Evolutionary conservation across 2,888 invertebrate species (phyloP), one percentile per base, ranked within the genome.

Genomic region (Scaptomyza flava): DNA sequence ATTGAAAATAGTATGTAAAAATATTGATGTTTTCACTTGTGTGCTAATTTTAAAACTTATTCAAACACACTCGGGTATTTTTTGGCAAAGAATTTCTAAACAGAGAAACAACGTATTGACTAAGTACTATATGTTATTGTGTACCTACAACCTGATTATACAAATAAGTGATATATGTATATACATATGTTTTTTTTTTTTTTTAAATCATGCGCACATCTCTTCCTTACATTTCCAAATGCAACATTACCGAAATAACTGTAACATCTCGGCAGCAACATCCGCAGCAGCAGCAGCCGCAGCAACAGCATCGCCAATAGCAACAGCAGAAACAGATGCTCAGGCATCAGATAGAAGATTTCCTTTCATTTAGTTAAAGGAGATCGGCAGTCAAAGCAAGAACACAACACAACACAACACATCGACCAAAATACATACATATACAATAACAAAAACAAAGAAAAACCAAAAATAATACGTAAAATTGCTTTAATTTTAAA

Each of bases 11-110:
- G 74, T 81, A 81, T 82, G 67, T 78, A 78, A 57, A 75, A 72
- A 85, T 89, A 89, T 89, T 89, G 89, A 85, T 86, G 81, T 83
- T 78, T 80, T 86, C 65, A 72, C 68, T 72, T 66, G 68, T 71
- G 87, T 84, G 82, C 87, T 89, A 85, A 89, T 87, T 85, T 78
- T 89, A 89, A 85, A 70, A 66, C 51, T 60, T 34, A 14, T 56
- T 34, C 46, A 41, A 47, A 53, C 20, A 38, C 17, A 31, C 27
- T 27, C 27, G 27, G 6, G 6, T 27, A 27, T 27, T 27, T 42
- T 31, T 66, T 64, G 42, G 59, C 59, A 56, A 43, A 54, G 41
- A 45, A 38, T 33, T 31, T 54, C 33, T 12, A 30, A 53, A 53
- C 27, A 9, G 48, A 27, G 51, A 30, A 31, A 9, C 36, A 3